A percentile compares a stretch with the other conserved stretches of the same genome.
Evolutionary conservation across 2,888 invertebrate species (phyloP).

Genomic region (Meta bourneti): DNA sequence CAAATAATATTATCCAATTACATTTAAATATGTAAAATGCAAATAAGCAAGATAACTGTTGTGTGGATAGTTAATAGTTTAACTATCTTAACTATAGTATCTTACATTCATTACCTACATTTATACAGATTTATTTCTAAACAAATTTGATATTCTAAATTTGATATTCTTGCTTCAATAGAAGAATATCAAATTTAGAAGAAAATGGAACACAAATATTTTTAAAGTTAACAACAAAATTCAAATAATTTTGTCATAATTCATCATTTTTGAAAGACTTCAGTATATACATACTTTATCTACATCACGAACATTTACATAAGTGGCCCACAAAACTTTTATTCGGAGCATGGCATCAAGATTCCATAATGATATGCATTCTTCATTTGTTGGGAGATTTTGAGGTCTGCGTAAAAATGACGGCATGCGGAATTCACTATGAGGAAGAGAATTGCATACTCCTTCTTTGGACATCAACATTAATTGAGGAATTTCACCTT

Average conservation of each 20-base stretch:
- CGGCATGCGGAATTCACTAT: constrained; percentile 81
- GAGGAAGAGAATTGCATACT: constrained; percentile 81
- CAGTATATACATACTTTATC: constrained; percentile 80
- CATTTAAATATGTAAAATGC: too few relatives aligned
- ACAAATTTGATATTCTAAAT: too few relatives aligned
- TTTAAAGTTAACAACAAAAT: not conserved
- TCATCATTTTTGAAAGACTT: not conserved
- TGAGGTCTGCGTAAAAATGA: constrained; percentile 79
- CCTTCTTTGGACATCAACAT: constrained; percentile 82
- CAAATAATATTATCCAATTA: too few relatives aligned
- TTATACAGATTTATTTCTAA: too few relatives aligned
- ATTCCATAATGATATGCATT: constrained; percentile 81
- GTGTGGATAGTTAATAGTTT: too few relatives aligned
- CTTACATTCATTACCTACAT: too few relatives aligned
- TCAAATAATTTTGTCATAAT: too few relatives aligned
- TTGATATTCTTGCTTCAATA: too few relatives aligned
- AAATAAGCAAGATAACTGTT: too few relatives aligned
- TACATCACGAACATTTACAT: constrained; percentile 83
- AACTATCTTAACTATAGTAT: too few relatives aligned
- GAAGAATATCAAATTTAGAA: too few relatives aligned
- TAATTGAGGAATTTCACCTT: constrained; percentile 82
- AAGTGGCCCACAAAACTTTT: constrained; percentile 82
- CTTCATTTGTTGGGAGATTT: constrained; percentile 77
- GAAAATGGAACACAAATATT: not conserved
- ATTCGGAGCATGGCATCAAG: constrained; percentile 81